A percentile compares a stretch with the other conserved stretches of the same genome.
Conservation (phyloP, 2,888 invertebrate species). For the Nemotelus pantherinus region DNA sequence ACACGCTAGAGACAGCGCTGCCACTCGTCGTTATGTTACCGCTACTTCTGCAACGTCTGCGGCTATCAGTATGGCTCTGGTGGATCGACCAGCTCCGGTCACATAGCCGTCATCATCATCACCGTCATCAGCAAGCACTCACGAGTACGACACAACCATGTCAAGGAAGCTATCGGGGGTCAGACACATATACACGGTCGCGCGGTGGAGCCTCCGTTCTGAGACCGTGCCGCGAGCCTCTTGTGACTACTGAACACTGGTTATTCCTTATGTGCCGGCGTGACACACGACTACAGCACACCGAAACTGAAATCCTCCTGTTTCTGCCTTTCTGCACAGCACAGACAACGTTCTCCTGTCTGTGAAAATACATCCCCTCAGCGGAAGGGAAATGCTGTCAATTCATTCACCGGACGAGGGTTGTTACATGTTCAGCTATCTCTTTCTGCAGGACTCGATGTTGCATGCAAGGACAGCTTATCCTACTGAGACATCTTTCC, state of each 20-base stretch:
- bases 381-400: slow-evolving; percentile 11
- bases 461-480: slow-evolving; percentile 28
- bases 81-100: slow-evolving; percentile 36
- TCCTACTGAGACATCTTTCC: slow-evolving; percentile 22
- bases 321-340: background rate
- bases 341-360: background rate
- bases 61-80: slow-evolving; percentile 40
- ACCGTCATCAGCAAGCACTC: slow-evolving; percentile 14
- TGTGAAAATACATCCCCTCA: slow-evolving; percentile 45
- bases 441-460: background rate
- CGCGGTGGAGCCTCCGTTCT: slow-evolving; percentile 31
- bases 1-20: slow-evolving; percentile 54
- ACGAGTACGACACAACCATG: background rate
- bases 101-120: slow-evolving; percentile 43
- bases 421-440: slow-evolving; percentile 21
- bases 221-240: slow-evolving; percentile 50
- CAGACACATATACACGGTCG: slow-evolving; percentile 25
- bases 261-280: slow-evolving; percentile 30
- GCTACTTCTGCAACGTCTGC: slow-evolving; percentile 39
- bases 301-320: background rate
- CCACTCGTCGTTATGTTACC: slow-evolving; percentile 41
- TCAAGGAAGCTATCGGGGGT: slow-evolving; percentile 33
- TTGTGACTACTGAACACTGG: slow-evolving; percentile 42
- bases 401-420: slow-evolving; percentile 23
- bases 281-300: slow-evolving; percentile 29